Percentiles rank a stretch among this genome's conserved stretches.
Conservation (phyloP, 2,113 vertebrate genomes). For the Opisthocomus hoazin region DNA sequence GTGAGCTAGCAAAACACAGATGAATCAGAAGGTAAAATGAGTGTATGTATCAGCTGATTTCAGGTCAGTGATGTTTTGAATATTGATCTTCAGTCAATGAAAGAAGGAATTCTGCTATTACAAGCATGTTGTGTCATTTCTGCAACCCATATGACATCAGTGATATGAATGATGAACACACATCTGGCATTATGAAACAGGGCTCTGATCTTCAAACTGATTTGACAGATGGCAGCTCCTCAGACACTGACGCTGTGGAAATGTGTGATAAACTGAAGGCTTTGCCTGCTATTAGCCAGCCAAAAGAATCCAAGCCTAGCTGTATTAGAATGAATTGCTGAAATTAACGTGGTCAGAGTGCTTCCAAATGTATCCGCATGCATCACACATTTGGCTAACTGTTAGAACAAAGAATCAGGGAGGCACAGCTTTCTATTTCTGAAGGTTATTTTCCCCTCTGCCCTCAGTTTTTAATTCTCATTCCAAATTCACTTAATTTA, state of each 20-base stretch:
- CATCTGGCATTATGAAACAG: neutral
- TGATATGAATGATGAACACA: neutral
- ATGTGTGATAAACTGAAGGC: neutral
- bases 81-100: neutral
- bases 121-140: neutral
- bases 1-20: neutral
- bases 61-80: neutral
- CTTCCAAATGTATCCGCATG: neutral
- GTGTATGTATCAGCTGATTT: neutral
- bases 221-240: constrained; percentile 9
- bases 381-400: neutral
- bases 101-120: neutral
- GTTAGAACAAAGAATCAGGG: neutral
- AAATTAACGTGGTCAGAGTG: neutral
- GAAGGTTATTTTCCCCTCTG: neutral
- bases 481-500: neutral
- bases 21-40: neutral
- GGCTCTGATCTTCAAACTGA: neutral
- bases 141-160: neutral
- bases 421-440: neutral
- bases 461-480: neutral
- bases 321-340: constrained; percentile 11
- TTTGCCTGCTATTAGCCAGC: neutral
- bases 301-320: neutral
- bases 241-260: neutral